phyloP scores from a whole-genome alignment of 2,797 vertebrate species.

The Todus mexicanus region DNA sequence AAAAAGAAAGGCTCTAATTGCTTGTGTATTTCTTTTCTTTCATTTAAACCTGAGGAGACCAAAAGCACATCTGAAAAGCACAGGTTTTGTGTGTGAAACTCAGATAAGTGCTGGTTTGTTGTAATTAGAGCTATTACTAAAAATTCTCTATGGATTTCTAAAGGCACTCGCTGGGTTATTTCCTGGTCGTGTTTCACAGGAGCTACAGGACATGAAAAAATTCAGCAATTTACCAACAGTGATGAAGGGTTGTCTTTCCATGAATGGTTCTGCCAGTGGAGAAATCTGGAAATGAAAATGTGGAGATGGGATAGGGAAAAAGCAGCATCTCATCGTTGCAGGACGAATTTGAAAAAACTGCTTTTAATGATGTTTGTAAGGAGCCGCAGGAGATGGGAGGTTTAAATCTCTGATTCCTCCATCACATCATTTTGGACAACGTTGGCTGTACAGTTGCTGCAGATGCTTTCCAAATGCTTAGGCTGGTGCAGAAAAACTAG shows the following conservation, averaged over 20 bases:
- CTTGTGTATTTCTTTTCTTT: background rate
- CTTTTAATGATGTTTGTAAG: background rate
- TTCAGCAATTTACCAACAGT: background rate
- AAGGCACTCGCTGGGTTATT: background rate
- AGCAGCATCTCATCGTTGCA: background rate
- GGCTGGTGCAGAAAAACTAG: background rate
- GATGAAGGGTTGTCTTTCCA: background rate
- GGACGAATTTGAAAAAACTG: background rate
- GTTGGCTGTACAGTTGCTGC: background rate
- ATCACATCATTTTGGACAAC: background rate
- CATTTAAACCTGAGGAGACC: background rate
- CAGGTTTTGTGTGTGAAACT: background rate
- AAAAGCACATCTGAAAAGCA: background rate
- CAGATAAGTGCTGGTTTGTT: background rate
- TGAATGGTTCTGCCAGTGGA: rapidly evolving
- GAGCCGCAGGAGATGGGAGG: background rate
- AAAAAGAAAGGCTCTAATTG: background rate
- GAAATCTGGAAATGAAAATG: background rate
- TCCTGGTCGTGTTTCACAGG: background rate
- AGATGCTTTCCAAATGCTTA: conserved; percentile 7
- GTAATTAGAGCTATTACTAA: background rate
- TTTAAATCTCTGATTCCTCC: background rate
- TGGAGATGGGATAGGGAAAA: background rate
- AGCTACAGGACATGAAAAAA: background rate
- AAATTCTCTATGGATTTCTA: background rate